A percentile compares a stretch with the other conserved stretches of the same genome.
phyloP scores from a whole-genome alignment of 2,888 invertebrate genomes.

The Thymelicus acteon region DNA sequence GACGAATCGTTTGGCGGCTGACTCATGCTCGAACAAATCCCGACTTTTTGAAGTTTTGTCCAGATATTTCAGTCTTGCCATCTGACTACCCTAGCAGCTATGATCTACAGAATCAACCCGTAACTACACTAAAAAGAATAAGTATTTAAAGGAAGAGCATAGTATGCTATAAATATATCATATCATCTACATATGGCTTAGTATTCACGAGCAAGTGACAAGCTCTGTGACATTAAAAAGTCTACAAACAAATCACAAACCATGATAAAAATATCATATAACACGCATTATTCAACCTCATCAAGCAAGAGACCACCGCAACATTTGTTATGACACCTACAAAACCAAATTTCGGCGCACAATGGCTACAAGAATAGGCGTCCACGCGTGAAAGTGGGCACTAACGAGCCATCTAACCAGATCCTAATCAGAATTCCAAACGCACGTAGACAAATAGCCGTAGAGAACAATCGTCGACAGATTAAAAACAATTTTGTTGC shows the following conservation, averaged over 20 bases:
- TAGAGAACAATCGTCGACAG: slow-evolving; percentile 79
- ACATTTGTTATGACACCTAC: slow-evolving; percentile 38
- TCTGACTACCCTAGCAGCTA: too few relatives aligned
- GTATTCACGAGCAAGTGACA: not conserved
- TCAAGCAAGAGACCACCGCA: slow-evolving; percentile 15
- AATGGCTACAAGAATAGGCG: slow-evolving; percentile 33
- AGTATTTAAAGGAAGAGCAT: not conserved
- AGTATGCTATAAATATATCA: not conserved
- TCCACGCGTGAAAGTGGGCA: slow-evolving; percentile 64
- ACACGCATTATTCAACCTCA: slow-evolving; percentile 23
- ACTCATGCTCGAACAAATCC: too few relatives aligned
- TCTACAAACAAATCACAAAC: not conserved
- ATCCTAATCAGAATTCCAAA: slow-evolving; percentile 68
- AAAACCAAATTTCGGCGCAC: slow-evolving; percentile 37
- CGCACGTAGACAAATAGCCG: slow-evolving; percentile 81
- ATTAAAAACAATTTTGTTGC: slow-evolving; percentile 81
- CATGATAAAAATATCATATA: slow-evolving; percentile 6
- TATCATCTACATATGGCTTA: not conserved
- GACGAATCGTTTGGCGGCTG: too few relatives aligned
- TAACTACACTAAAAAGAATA: not conserved
- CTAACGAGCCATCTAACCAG: slow-evolving; percentile 61
- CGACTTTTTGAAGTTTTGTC: too few relatives aligned
- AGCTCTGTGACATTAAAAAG: not conserved
- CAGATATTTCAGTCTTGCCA: too few relatives aligned
- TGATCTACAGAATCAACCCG: not conserved